phyloP scores from a whole-genome alignment of 1,140 invertebrate genomes.

The Camponotus floridanus region DNA sequence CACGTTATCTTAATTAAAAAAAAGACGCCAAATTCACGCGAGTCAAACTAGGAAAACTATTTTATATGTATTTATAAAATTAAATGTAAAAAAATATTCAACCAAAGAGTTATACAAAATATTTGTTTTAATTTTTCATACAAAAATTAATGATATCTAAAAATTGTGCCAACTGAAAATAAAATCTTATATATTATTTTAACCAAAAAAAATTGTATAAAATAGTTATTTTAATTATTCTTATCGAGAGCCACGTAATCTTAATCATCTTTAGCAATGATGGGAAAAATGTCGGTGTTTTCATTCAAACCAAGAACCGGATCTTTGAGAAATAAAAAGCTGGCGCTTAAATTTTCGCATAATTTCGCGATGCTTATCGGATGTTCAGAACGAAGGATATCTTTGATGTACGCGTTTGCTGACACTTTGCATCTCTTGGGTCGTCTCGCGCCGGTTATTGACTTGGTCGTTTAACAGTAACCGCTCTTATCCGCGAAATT shows the following conservation, averaged over 20 bases:
- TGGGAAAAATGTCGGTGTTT: background rate
- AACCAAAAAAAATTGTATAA: too few species aligned
- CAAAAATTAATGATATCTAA: too few species aligned
- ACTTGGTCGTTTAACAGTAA: conserved; percentile 60
- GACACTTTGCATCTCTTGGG: conserved; percentile 17
- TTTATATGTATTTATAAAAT: too few species aligned
- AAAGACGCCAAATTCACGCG: too few species aligned
- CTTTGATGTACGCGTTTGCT: background rate
- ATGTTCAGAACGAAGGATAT: conserved; percentile 8
- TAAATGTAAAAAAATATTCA: too few species aligned
- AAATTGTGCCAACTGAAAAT: too few species aligned
- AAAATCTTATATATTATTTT: too few species aligned
- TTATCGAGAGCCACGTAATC: background rate
- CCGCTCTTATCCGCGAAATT: conserved; percentile 68
- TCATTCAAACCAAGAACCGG: too few species aligned
- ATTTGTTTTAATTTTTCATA: too few species aligned
- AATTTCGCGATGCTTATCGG: background rate
- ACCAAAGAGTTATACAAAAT: too few species aligned
- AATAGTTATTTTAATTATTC: background rate
- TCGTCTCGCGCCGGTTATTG: conserved; percentile 61
- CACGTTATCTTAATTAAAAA: background rate
- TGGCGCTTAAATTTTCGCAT: background rate
- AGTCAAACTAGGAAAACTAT: too few species aligned
- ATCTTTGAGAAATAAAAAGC: too few species aligned
- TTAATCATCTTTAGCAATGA: background rate